Base-by-base conservation (phyloP, 2,797 vertebrate genomes). In the Cirrhinus molitorella region DNA sequence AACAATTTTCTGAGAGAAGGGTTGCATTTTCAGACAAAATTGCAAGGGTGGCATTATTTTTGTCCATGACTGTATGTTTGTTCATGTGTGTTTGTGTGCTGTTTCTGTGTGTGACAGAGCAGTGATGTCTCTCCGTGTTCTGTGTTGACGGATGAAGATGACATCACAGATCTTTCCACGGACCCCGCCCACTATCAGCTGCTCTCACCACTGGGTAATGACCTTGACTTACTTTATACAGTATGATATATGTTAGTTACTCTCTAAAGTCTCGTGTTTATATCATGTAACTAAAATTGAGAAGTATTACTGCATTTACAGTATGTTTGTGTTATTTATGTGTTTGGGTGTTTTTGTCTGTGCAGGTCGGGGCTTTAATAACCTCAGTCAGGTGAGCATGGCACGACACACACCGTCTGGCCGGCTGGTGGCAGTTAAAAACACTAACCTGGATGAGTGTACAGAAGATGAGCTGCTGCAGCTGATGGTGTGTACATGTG, bases 371-470 rank as follows among this genome's bases (percentile, higher is more conserved):
- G 96, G 96, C 87, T 99, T 98, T 91, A 97, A 97, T 89, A 96
- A 97, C 91, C 92, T 98, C 93, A 99, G 97, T 91, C 96, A 95
- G 88, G 94, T 99, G 88, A 95, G 94, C 90, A 96, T 99, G 93
- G 97, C 96, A 0, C 95, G 96, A n/a, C 97, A 99, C 88, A 92
- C 92, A 23, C 97, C 97, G 3, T 96, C 97, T 1, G 96, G 96
- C 80, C 95, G 92, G 57, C 94, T 96, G 90, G 96, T 99, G 88
- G 97, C 96, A 0, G 88, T 97, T 83, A 98, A 96, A 91, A 96
- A 96, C 86, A 99, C 98, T 89, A 96, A 99, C 91, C 92, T 99
- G 91, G 98, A 99, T 77, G 95, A 95, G 87, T 99, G 97, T 92
- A 97, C 96, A 0, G 97, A 99, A 90, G 98, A 99, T 75, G 96